Evolutionary conservation across 2,797 vertebrate genomes (phyloP), one percentile per base, ranked within the genome.

Genomic region (Sebastes alutus): DNA sequence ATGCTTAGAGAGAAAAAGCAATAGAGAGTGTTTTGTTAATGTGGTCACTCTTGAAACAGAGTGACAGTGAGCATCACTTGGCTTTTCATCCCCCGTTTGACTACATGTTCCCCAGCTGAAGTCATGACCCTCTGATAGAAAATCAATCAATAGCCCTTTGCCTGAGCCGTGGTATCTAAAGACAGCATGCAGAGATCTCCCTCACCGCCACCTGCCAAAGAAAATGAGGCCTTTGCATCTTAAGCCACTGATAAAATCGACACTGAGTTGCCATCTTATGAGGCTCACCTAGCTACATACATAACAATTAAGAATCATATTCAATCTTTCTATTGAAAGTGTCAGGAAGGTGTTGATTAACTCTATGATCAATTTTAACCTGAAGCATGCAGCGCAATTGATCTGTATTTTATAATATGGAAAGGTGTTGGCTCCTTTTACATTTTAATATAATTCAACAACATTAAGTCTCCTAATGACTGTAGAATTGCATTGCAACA

Each of bases 91-190:
- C 72, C 80, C 72, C 23, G 14, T 75, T 61, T 64, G 84, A 90
- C 72, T 52, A 83, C 72, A 87, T 77, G 77, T 86, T 76, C 64
- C 60, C 68, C 69, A 23, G 79, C 77, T 67, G 70, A 83, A 85
- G 90, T 88, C 86, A 35, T 58, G 89, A 93, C 89, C 90, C 75
- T 65, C 68, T 86, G 83, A 93, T 72, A 74, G 87, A 86, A 94
- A 94, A 93, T 93, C 87, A 93, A 94, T 93, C 74, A 81, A 90
- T 87, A 85, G 73, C 70, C 82, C 81, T 88, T 92, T 84, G 82
- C 72, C 80, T 84, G 72, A 89, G 82, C 88, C 73, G 69, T 59
- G 56, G 68, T 80, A 81, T 82, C 81, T 87, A 80, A 81, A 85
- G 75, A 84, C 75, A 79, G 67, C 74, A 87, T 54, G 65, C 59